Evolutionary conservation across 2,113 vertebrate genomes (phyloP).

Genomic region (Nanger granti): DNA sequence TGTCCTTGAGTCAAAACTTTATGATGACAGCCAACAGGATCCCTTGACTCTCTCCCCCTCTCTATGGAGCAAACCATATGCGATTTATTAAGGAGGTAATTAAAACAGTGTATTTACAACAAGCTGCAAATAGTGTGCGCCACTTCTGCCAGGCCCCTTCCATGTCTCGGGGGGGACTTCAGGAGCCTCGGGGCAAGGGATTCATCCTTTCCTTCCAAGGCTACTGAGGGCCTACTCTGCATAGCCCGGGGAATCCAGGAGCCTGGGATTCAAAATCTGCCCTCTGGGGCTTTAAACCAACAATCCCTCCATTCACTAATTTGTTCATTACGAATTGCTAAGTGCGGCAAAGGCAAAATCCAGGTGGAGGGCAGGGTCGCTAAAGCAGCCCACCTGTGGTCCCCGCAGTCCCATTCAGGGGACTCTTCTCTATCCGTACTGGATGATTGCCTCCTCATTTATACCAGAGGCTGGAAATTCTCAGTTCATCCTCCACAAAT

Average conservation of each 20-base stretch:
- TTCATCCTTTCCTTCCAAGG: neutral
- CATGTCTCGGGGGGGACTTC: neutral
- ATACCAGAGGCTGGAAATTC: neutral
- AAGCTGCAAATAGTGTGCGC: neutral
- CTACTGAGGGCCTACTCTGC: neutral
- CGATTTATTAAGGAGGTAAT: conserved; percentile 36
- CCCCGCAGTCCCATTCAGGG: neutral
- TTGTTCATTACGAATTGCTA: neutral
- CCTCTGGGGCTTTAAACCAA: neutral
- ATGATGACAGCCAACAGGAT: neutral
- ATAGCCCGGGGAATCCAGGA: neutral
- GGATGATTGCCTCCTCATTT: neutral
- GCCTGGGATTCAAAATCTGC: neutral
- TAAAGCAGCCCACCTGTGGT: neutral
- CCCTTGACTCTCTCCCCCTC: neutral
- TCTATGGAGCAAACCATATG: neutral
- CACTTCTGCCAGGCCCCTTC: neutral
- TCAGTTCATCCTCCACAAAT: neutral
- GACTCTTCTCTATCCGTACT: neutral
- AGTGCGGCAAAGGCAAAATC: neutral
- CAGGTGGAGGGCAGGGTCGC: neutral
- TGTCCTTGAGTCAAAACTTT: neutral
- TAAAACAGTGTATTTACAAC: conserved; percentile 38
- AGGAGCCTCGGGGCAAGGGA: neutral
- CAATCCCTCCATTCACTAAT: neutral